Evolutionary conservation across 2,113 vertebrate genomes (phyloP).

Genomic region (Melanerpes aurifrons): DNA sequence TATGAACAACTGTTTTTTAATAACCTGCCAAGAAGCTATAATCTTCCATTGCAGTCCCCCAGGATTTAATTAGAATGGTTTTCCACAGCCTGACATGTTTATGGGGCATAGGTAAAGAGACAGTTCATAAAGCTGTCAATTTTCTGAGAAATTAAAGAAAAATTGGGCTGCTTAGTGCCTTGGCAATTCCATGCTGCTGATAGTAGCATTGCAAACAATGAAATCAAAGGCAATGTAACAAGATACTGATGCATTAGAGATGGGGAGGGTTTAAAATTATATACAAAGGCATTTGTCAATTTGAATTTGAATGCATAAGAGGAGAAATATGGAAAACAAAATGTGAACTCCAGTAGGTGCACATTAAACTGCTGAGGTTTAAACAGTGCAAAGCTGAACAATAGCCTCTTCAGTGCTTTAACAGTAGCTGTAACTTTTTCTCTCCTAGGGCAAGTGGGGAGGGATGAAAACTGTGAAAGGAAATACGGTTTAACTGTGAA

Average conservation of each 20-base stretch:
- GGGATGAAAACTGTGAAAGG: slow-evolving; percentile 22
- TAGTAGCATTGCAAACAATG: slow-evolving; percentile 78
- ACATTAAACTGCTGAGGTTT: slow-evolving; percentile 33
- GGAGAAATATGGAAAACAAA: slow-evolving; percentile 60
- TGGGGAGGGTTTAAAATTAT: slow-evolving; percentile 77
- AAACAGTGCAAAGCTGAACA: slow-evolving; percentile 23
- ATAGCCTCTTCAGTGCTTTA: slow-evolving; percentile 44
- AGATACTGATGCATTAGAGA: slow-evolving; percentile 83
- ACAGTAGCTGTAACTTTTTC: slow-evolving; percentile 59
- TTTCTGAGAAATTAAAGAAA: slow-evolving; percentile 87
- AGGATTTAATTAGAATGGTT: slow-evolving; percentile 86
- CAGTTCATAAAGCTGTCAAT: slow-evolving; percentile 90
- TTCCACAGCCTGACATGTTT: slow-evolving; percentile 85
- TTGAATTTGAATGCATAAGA: slow-evolving; percentile 80
- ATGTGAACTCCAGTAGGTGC: slow-evolving; percentile 30
- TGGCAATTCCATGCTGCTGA: slow-evolving; percentile 80
- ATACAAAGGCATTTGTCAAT: slow-evolving; percentile 82
- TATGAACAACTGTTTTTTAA: slow-evolving; percentile 88
- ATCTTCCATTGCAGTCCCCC: slow-evolving; percentile 78
- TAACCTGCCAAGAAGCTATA: slow-evolving; percentile 86
- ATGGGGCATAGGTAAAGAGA: slow-evolving; percentile 88
- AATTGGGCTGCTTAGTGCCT: slow-evolving; percentile 83
- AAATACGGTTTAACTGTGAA: background rate
- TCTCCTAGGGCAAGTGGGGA: slow-evolving; percentile 28
- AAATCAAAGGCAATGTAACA: slow-evolving; percentile 82